Evolutionary conservation across 2,113 vertebrate genomes (phyloP).

Genomic region (Notothenia coriiceps): DNA sequence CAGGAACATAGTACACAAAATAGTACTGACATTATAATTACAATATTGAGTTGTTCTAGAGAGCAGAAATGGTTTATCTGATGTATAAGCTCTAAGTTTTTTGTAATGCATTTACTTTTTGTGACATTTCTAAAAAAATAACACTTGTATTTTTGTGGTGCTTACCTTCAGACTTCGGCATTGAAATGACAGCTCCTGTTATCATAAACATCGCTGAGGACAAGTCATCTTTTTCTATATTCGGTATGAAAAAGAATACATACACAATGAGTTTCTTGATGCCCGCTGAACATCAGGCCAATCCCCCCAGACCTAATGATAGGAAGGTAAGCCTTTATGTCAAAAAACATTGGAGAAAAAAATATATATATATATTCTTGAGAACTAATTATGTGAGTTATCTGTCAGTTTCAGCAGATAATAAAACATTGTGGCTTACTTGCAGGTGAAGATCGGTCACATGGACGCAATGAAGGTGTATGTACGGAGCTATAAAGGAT

Average conservation of each 20-base stretch:
- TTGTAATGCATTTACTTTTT: neutral
- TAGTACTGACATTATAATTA: constrained; percentile 11
- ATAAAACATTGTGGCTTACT: neutral
- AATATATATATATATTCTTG: too few relatives aligned
- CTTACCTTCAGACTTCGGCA: constrained; percentile 61
- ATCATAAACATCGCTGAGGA: constrained; percentile 47
- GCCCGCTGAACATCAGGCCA: constrained; percentile 66
- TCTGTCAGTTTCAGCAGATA: neutral
- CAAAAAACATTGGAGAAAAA: too few relatives aligned
- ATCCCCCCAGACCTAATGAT: constrained; percentile 72
- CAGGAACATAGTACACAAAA: neutral
- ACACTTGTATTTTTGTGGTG: neutral
- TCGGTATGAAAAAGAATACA: neutral
- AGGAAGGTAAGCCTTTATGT: constrained; percentile 44
- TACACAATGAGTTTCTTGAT: constrained; percentile 81
- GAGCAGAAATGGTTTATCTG: constrained; percentile 1
- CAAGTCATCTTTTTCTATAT: neutral
- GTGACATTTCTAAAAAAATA: neutral
- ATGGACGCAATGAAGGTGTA: constrained; percentile 69
- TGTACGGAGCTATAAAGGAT: constrained; percentile 69
- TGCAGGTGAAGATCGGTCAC: constrained; percentile 75
- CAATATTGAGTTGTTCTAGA: constrained; percentile 19
- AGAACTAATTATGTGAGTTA: neutral
- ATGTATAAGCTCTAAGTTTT: neutral
- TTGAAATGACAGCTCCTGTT: constrained; percentile 82